A percentile compares a stretch with the other conserved stretches of the same genome.
phyloP scores from a whole-genome alignment of 2,888 invertebrate species.

The Oligia latruncula region DNA sequence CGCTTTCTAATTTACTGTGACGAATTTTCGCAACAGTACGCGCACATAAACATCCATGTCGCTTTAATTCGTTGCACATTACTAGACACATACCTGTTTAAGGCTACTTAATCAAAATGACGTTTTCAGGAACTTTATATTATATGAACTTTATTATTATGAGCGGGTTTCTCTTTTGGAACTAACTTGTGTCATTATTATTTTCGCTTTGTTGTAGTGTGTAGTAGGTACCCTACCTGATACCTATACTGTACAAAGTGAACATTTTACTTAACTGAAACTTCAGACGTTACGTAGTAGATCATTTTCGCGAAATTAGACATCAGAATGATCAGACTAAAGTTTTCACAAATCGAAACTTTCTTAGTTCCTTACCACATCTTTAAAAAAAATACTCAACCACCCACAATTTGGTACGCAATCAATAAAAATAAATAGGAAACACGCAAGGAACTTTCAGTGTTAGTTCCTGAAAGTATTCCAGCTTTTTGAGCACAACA shows the following conservation, averaged over 20 bases:
- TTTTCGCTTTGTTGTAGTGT: background rate
- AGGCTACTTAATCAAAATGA: constrained; percentile 46
- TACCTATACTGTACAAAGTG: too few relatives aligned
- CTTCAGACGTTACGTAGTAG: background rate
- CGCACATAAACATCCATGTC: constrained; percentile 71
- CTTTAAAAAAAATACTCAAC: background rate
- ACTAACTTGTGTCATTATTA: background rate
- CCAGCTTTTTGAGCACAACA: background rate
- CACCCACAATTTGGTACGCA: background rate
- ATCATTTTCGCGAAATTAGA: too few relatives aligned
- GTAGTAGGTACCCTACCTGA: too few relatives aligned
- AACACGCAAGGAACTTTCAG: background rate
- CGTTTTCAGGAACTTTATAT: constrained; percentile 5
- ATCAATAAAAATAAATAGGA: background rate
- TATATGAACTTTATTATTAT: background rate
- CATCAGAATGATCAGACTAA: background rate
- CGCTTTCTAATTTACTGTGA: constrained; percentile 88
- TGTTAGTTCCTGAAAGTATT: background rate
- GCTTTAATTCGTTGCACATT: constrained; percentile 71
- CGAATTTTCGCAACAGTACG: constrained; percentile 81
- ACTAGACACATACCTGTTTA: constrained; percentile 51
- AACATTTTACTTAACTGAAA: background rate
- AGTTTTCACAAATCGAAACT: background rate
- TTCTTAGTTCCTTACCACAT: background rate
- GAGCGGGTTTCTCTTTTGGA: background rate